These are phyloP conservation scores for Coracopsis vasa DNA, from an alignment of 2,113 vertebrate species.

Conservation along the genomic window DNA sequence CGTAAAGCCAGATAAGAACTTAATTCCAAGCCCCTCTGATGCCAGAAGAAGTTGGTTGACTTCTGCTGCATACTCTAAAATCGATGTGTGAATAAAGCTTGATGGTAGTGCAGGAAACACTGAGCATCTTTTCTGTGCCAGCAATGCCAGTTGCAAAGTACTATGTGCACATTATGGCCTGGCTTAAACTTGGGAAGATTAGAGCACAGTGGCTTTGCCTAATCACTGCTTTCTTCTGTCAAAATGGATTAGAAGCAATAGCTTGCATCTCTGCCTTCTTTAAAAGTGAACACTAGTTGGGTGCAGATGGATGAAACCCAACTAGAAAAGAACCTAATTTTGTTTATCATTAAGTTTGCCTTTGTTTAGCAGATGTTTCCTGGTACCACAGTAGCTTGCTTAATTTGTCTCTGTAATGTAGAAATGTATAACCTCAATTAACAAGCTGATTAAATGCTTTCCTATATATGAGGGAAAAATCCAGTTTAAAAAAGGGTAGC, in stretches of 20 bases:
- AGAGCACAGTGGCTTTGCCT: constrained; percentile 21
- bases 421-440: constrained; percentile 44
- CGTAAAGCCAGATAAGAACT: background rate
- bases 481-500: background rate
- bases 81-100: background rate
- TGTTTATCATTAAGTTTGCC: constrained; percentile 50
- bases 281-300: constrained; percentile 46
- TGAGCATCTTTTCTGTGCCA: background rate
- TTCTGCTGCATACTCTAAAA: background rate
- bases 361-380: constrained; percentile 38
- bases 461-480: background rate
- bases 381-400: constrained; percentile 6
- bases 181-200: constrained; percentile 2
- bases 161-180: background rate
- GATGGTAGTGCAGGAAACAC: background rate
- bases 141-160: background rate
- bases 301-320: constrained; percentile 60
- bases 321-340: constrained; percentile 46
- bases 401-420: constrained; percentile 34
- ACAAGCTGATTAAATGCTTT: constrained; percentile 52
- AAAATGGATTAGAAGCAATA: constrained; percentile 32
- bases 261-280: background rate
- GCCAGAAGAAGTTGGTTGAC: background rate
- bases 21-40: background rate
- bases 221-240: constrained; percentile 16